Evolutionary conservation across 1,140 invertebrate species (phyloP).

Genomic region (Rhagoletis pomonella): DNA sequence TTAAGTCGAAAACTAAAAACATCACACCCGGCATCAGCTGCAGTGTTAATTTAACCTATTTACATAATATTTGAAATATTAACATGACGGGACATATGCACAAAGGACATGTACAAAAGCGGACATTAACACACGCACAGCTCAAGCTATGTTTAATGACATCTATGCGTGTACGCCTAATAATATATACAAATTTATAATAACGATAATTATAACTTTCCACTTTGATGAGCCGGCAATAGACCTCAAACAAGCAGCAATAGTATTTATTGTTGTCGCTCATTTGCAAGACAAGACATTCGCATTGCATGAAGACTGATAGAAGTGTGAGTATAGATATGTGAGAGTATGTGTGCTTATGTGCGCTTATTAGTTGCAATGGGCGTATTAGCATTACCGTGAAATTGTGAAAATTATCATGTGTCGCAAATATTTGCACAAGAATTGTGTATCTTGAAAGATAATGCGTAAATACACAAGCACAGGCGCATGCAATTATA

Average conservation of each 20-base stretch:
- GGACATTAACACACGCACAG: background rate
- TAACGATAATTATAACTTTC: conserved; percentile 50
- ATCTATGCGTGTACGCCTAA: background rate
- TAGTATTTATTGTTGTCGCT: conserved; percentile 41
- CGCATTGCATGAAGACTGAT: background rate
- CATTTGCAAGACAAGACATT: conserved; percentile 31
- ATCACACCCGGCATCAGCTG: background rate
- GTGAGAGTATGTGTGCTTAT: background rate
- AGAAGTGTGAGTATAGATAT: background rate
- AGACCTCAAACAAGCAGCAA: conserved; percentile 31
- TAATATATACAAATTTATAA: conserved; percentile 45
- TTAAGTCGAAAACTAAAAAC: too few relatives aligned
- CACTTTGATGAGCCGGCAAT: conserved; percentile 36
- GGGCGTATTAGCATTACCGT: conserved; percentile 1
- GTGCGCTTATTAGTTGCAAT: conserved; percentile 20
- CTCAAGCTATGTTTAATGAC: background rate
- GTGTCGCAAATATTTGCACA: conserved; percentile 52
- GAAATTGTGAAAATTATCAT: conserved; percentile 53
- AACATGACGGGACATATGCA: background rate
- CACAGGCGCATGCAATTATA: background rate
- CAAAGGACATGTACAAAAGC: background rate
- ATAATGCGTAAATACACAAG: background rate
- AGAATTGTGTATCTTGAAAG: background rate
- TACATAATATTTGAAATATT: background rate
- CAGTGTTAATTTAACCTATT: conserved; percentile 3